Conservation (phyloP, 2,797 vertebrate genomes). For the Argya squamiceps region DNA sequence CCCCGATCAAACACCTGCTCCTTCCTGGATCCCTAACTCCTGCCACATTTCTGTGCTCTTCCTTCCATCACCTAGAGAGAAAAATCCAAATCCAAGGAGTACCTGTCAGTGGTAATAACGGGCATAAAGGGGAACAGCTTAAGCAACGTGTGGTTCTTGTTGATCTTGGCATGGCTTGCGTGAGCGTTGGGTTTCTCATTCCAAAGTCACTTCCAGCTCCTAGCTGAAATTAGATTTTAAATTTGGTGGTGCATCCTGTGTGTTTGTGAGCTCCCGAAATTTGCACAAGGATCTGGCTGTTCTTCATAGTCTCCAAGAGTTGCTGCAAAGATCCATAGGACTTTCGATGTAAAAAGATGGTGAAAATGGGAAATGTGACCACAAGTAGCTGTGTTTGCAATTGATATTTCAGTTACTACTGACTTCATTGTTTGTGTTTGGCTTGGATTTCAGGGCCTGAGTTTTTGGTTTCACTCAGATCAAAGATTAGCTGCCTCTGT, state of each 20-base stretch:
- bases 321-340: neutral
- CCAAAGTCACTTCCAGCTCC: neutral
- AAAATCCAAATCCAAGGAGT: neutral
- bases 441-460: neutral
- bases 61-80: neutral
- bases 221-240: neutral
- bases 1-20: conserved; percentile 31
- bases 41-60: neutral
- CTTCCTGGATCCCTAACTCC: neutral
- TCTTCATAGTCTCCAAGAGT: neutral
- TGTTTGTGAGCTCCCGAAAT: neutral
- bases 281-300: neutral
- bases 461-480: neutral
- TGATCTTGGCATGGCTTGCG: neutral
- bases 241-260: neutral
- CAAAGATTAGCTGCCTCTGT: neutral
- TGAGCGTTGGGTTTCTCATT: neutral
- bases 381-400: neutral
- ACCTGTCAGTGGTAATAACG: neutral
- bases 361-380: neutral
- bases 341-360: neutral
- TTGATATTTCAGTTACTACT: neutral
- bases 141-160: neutral
- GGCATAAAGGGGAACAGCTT: neutral
- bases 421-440: neutral